Evolutionary conservation across 2,888 invertebrate genomes (phyloP), one percentile per base, ranked within the genome.

Genomic region (Leucoma salicis): DNA sequence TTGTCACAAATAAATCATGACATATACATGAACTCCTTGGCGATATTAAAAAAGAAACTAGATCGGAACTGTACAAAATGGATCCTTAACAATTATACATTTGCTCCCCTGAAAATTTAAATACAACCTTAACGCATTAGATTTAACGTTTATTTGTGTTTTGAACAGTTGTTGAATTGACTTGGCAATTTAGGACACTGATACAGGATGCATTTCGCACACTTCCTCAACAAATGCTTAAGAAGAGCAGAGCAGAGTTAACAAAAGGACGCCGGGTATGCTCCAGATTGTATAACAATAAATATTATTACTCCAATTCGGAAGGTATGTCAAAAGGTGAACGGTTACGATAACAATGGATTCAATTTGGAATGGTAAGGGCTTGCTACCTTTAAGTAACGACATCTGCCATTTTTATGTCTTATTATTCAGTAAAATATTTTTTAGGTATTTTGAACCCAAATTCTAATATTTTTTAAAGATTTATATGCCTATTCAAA

Each of bases 1-100:
- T 82, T 85, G 85, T 84, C 80, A 74, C 75, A 79, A 84, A 86
- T 88, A 87, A 87, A 86, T 86, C 85, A 88, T 68, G 65, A 61
- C 74, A 77, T 78, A 74, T 76, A 78, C 76, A 78, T 77, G 65
- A 65, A 57, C 48, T 50, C 52, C 48, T 57, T 41, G 51, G 46
- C 48, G 44, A 47, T 54, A 46, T 40, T 41, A 39, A 64, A 63
- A 66, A 76, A 75, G 78, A 80, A 86, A 82, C 70, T 82, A 78
- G 81, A 82, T 80, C 78, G 76, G 67, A 74, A 72, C 66, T 27
- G 35, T 42, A 60, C 57, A 57, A 60, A 59, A 54, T 47, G 42
- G 39, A 36, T 65, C 56, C 58, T 62, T 57, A 45, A 56, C 49
- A 51, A 61, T 31, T 31, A 48, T 42, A 41, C 44, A 35, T 57